Base-by-base conservation (phyloP, 2,113 vertebrate species). In the Empidonax alnorum region DNA sequence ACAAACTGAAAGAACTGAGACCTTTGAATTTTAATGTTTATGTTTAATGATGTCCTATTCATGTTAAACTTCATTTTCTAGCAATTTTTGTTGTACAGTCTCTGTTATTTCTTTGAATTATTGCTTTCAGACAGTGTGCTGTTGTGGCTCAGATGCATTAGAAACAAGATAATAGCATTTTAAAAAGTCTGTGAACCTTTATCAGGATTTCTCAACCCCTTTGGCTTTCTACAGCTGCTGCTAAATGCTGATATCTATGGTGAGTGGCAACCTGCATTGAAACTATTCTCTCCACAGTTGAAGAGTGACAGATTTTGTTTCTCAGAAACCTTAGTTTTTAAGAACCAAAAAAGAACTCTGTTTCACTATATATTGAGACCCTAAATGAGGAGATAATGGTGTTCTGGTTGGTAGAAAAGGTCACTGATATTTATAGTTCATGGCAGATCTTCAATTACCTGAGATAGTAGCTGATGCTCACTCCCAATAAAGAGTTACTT, bases 201-300 rank as follows among this genome's bases (percentile, higher is more conserved):
- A 49, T 52, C 28, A 41, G 24, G 12, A 25, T 49, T 63, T 63
- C 52, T 86, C 14, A 44, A 25, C 9, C 49, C 5, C 16, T 58
- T 19, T 75, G 39, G 31, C 33, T 76, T 56, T 87, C 44, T 84
- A 39, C 33, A 87, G 31, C 25, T 3, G 4, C 65, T 76, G 22
- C 30, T 21, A 56, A 80, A 50, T 69, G 35, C 25, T 55, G 13
- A 31, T 41, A 0, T 46, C 10, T 63, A 2, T 16, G 3, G 21
- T 28, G 33, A 89, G 37, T 59, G n/a, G 14, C 27, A 72, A 4
- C 37, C 12, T 83, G 23, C 7, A 28, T 1, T 47, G 30, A 33
- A 78, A 41, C 25, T 13, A 0, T 49, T 53, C 4, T 69, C 3
- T 49, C 20, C 0, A 0, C 12, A 31, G 14, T 22, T 2, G 5